Percentiles rank a stretch among this genome's conserved stretches.
phyloP scores from a whole-genome alignment of 2,888 invertebrate species.

The Bellardia bayeri region DNA sequence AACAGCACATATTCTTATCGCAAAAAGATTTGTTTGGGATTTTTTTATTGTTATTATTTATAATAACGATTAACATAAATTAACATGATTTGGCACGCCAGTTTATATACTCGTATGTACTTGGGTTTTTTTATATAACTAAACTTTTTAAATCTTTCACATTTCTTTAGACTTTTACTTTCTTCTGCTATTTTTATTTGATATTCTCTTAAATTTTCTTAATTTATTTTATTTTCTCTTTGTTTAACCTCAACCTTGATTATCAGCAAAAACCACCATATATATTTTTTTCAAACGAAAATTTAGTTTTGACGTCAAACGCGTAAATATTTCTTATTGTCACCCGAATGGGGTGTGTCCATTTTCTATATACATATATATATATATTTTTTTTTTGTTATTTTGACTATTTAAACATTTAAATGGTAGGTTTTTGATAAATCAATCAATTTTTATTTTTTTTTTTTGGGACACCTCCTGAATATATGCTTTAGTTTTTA shows the following conservation, averaged over 20 bases:
- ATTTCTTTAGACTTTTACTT: not conserved
- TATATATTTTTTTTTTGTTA: not conserved
- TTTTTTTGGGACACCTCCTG: conserved; percentile 29
- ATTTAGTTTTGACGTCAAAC: conserved; percentile 54
- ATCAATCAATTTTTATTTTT: not conserved
- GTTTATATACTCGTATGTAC: not conserved
- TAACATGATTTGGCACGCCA: conserved; percentile 10
- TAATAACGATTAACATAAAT: conserved; percentile 34
- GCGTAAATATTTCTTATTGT: conserved; percentile 18
- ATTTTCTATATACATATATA: conserved; percentile 2
- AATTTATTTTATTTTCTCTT: conserved; percentile 4
- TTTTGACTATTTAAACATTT: not conserved
- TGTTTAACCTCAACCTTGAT: conserved; percentile 59
- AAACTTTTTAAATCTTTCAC: conserved; percentile 3
- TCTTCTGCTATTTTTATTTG: not conserved
- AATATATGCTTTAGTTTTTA: conserved; percentile 55
- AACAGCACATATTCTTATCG: conserved; percentile 40
- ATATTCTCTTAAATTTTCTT: not conserved
- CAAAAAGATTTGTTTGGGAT: not conserved
- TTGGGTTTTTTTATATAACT: not conserved
- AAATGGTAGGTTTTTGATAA: not conserved
- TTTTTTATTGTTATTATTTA: conserved; percentile 15
- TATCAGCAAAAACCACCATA: conserved; percentile 6
- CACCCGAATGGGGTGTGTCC: conserved; percentile 51
- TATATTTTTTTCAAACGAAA: not conserved